phyloP scores from a whole-genome alignment of 2,888 invertebrate species.

The Drepana falcataria region DNA sequence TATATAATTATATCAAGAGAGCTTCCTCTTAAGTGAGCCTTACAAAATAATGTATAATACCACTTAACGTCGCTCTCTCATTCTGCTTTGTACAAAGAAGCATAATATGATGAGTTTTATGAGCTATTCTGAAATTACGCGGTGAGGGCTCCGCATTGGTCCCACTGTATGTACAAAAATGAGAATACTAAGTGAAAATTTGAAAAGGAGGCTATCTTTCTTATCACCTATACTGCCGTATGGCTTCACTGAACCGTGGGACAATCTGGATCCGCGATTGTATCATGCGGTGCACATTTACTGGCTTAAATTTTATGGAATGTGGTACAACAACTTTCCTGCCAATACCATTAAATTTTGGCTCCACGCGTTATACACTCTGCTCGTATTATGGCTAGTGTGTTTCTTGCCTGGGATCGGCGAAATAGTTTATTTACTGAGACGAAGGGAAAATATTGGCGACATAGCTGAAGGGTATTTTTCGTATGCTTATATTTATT shows the following conservation, averaged over 20 bases:
- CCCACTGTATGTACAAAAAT: conserved; percentile 29
- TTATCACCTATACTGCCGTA: conserved; percentile 51
- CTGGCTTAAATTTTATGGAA: conserved; percentile 72
- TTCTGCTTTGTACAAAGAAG: conserved; percentile 37
- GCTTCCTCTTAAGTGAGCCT: conserved; percentile 49
- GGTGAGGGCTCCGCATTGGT: conserved; percentile 33
- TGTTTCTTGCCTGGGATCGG: conserved; percentile 75
- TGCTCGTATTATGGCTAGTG: conserved; percentile 61
- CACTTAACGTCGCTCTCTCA: conserved; percentile 45
- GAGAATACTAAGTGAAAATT: conserved; percentile 38
- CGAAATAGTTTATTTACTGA: conserved; percentile 83
- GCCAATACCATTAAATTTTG: conserved; percentile 48
- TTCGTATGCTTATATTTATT: conserved; percentile 12
- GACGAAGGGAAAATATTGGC: conserved; percentile 80
- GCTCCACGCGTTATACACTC: conserved; percentile 53
- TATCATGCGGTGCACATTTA: conserved; percentile 70
- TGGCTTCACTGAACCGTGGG: conserved; percentile 61
- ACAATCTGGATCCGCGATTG: conserved; percentile 57
- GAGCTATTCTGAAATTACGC: conserved; percentile 46
- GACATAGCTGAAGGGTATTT: conserved; percentile 76
- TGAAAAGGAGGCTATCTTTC: conserved; percentile 39
- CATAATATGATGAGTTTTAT: conserved; percentile 40
- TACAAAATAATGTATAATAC: conserved; percentile 51
- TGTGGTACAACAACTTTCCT: conserved; percentile 64
- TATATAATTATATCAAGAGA: conserved; percentile 9